phyloP scores from a whole-genome alignment of 2,888 invertebrate genomes.

The Rugalucina vietnamica region DNA sequence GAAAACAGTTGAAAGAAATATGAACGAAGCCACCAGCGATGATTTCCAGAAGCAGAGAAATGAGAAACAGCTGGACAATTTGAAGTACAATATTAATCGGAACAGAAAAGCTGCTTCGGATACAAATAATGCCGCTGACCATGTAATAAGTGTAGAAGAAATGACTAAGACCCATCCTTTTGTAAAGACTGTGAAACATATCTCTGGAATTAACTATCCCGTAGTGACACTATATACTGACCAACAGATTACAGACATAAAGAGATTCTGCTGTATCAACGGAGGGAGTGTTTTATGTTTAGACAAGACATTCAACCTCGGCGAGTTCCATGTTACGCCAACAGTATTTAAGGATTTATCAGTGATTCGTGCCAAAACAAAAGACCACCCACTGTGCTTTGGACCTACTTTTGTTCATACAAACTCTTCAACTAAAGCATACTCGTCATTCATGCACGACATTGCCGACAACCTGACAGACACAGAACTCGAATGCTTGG shows the following conservation, averaged over 20 bases:
- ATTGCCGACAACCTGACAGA: slow-evolving; percentile 14
- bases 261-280: slow-evolving; percentile 14
- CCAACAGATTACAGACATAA: slow-evolving; percentile 45
- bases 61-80: slow-evolving; percentile 20
- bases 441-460: slow-evolving; percentile 7
- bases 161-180: slow-evolving; percentile 39
- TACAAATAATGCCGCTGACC: slow-evolving; percentile 38
- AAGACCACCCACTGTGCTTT: slow-evolving; percentile 17
- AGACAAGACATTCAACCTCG: slow-evolving; percentile 7
- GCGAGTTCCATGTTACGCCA: slow-evolving; percentile 12
- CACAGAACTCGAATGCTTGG: background rate
- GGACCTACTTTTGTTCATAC: slow-evolving; percentile 4
- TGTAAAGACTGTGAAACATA: slow-evolving; percentile 42
- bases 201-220: slow-evolving; percentile 29
- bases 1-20: slow-evolving; percentile 12
- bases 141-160: slow-evolving; percentile 50
- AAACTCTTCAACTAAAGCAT: background rate
- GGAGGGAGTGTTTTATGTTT: background rate
- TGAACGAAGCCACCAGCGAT: background rate
- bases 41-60: slow-evolving; percentile 18
- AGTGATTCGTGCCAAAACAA: background rate
- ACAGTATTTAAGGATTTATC: slow-evolving; percentile 11
- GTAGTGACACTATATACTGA: slow-evolving; percentile 38
- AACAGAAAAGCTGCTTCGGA: background rate
- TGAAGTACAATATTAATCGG: slow-evolving; percentile 3